These are phyloP conservation scores for Acanthaster planci DNA, from an alignment of 35 echinoderm and acorn worm genomes.

Conservation along the genomic window DNA sequence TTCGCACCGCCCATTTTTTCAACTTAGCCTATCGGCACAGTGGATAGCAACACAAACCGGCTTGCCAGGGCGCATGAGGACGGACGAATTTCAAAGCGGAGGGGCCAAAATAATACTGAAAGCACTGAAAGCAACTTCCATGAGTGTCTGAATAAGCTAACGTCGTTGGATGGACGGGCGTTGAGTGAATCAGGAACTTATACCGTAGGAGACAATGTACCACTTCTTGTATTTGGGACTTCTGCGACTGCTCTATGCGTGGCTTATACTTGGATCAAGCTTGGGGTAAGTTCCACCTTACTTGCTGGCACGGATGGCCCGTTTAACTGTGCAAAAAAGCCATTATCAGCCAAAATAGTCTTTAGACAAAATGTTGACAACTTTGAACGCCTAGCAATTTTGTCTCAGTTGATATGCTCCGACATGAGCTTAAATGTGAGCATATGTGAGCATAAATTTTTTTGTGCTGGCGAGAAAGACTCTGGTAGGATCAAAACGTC, in stretches of 20 bases:
- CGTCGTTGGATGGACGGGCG: neutral
- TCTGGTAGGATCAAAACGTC: no score
- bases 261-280: neutral
- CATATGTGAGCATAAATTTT: no score
- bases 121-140: neutral
- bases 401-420: no score
- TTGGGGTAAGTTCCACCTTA: neutral
- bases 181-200: neutral
- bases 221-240: constrained; percentile 1
- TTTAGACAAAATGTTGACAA: no score
- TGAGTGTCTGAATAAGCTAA: neutral
- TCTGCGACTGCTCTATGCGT: neutral
- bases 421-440: no score
- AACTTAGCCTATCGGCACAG: neutral
- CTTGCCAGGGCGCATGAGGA: neutral
- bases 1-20: neutral
- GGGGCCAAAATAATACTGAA: no score
- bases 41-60: neutral
- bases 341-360: no score
- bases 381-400: no score
- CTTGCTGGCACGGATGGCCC: neutral
- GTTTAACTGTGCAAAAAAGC: neutral
- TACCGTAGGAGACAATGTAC: neutral
- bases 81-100: neutral
- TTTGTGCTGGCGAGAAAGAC: no score